Evolutionary conservation across 30 jellyfish, hydroid and myxozoan genomes (phyloP).

Genomic region (Hydractinia symbiolongicarpus): DNA sequence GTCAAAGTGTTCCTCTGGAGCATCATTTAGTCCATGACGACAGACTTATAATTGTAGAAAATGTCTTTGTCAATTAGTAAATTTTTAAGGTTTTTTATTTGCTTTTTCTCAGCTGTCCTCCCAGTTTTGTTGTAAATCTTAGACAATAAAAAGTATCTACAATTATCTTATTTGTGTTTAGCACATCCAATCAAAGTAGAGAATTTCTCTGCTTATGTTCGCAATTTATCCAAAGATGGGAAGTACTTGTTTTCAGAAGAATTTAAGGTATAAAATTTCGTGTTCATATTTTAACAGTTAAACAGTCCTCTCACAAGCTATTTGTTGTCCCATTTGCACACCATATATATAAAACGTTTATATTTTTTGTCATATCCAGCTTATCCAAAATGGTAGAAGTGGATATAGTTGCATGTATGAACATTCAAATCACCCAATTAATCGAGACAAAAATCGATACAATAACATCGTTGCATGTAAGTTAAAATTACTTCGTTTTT

Average conservation of each 20-base stretch:
- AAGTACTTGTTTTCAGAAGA: slow-evolving; percentile 55
- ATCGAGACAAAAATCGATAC: slow-evolving; percentile 67
- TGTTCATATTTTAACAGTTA: not conserved
- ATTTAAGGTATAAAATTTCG: slow-evolving; percentile 43
- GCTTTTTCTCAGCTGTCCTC: too few relatives aligned
- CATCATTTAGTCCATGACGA: too few relatives aligned
- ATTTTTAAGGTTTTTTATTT: too few relatives aligned
- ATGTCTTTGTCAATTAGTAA: too few relatives aligned
- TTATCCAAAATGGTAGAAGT: slow-evolving; percentile 30
- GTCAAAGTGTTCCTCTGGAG: too few relatives aligned
- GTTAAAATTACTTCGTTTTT: not conserved
- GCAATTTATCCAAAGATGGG: slow-evolving; percentile 46
- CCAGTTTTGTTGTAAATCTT: too few relatives aligned
- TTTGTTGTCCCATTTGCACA: not conserved
- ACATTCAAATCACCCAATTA: slow-evolving; percentile 55
- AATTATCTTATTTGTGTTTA: not conserved
- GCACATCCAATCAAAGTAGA: slow-evolving; percentile 55
- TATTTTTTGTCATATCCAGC: not conserved
- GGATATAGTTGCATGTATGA: slow-evolving; percentile 37
- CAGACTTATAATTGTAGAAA: too few relatives aligned
- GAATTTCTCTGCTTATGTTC: slow-evolving; percentile 30
- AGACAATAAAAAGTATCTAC: too few relatives aligned
- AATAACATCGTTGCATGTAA: slow-evolving; percentile 70
- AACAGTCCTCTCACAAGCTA: not conserved
- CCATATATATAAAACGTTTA: not conserved